Conservation (phyloP, 2,888 invertebrate species). For the Lasioglossum villosulum region DNA sequence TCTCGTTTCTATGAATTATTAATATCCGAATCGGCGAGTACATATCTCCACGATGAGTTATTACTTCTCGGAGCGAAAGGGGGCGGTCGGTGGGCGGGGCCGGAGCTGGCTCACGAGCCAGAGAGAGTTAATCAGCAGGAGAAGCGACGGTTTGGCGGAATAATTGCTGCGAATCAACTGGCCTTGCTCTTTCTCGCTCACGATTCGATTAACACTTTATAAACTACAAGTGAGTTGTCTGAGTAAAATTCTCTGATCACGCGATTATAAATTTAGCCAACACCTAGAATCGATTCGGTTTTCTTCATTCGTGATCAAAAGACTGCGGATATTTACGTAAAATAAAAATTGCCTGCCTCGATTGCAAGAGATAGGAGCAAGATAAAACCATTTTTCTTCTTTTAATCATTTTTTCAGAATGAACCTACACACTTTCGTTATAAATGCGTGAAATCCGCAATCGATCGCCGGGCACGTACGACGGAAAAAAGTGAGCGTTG, state of each 20-base stretch:
- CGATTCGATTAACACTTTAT: background rate
- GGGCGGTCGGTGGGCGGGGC: constrained; percentile 12
- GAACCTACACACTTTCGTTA: too few relatives aligned
- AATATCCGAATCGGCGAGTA: constrained; percentile 9
- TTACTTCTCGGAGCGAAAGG: constrained; percentile 14
- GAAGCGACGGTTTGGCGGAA: constrained; percentile 30
- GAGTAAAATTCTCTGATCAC: background rate
- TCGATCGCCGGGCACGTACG: background rate
- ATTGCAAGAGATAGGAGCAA: too few relatives aligned
- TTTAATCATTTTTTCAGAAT: too few relatives aligned
- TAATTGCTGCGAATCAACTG: constrained; percentile 25
- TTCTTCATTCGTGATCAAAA: background rate
- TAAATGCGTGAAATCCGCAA: background rate
- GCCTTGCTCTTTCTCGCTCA: background rate
- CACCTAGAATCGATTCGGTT: background rate
- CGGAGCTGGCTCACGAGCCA: background rate
- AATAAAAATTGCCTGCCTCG: background rate
- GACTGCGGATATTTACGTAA: background rate
- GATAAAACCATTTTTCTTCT: too few relatives aligned
- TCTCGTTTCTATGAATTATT: background rate
- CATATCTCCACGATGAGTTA: background rate
- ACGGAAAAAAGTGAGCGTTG: background rate
- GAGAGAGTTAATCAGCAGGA: constrained; percentile 16
- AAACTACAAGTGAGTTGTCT: background rate
- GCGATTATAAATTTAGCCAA: background rate